Percentiles rank a stretch among this genome's conserved stretches.
phyloP scores from a whole-genome alignment of 2,888 invertebrate species.

The Cheilosia urbana region DNA sequence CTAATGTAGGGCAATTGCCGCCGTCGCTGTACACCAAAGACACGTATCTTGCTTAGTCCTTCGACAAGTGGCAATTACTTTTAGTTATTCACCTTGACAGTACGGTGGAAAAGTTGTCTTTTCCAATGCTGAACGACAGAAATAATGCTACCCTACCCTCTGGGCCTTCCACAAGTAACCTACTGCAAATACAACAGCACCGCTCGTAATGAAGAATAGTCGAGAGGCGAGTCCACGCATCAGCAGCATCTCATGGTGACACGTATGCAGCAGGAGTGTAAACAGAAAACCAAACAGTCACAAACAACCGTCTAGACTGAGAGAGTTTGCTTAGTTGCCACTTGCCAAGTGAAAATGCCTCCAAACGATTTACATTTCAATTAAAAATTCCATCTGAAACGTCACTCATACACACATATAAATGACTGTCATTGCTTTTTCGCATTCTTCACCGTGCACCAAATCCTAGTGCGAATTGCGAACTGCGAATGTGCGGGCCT shows the following conservation, averaged over 20 bases:
- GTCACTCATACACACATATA: conserved; percentile 13
- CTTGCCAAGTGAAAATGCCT: conserved; percentile 22
- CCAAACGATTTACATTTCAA: conserved; percentile 65
- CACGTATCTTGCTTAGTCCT: conserved; percentile 27
- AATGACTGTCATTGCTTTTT: conserved; percentile 35
- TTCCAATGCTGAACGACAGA: not conserved
- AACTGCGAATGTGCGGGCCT: not conserved
- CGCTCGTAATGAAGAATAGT: conserved; percentile 25
- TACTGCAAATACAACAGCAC: not conserved
- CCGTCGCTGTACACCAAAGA: conserved; percentile 18
- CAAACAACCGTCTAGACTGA: conserved; percentile 57
- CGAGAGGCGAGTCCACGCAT: not conserved
- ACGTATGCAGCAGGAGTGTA: conserved; percentile 36
- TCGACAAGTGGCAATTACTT: conserved; percentile 58
- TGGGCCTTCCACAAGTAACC: conserved; percentile 28
- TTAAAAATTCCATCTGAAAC: conserved; percentile 67
- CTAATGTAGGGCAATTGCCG: conserved; percentile 43
- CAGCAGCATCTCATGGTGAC: conserved; percentile 32
- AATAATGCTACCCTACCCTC: conserved; percentile 7
- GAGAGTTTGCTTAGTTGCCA: conserved; percentile 49
- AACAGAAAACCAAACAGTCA: conserved; percentile 3
- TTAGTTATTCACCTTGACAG: conserved; percentile 45
- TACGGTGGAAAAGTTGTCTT: conserved; percentile 26
- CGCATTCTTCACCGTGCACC: not conserved
- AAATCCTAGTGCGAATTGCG: not conserved